Evolutionary conservation across 1,140 invertebrate genomes (phyloP), one percentile per base, ranked within the genome.

Genomic region (Ptiloglossa arizonensis): DNA sequence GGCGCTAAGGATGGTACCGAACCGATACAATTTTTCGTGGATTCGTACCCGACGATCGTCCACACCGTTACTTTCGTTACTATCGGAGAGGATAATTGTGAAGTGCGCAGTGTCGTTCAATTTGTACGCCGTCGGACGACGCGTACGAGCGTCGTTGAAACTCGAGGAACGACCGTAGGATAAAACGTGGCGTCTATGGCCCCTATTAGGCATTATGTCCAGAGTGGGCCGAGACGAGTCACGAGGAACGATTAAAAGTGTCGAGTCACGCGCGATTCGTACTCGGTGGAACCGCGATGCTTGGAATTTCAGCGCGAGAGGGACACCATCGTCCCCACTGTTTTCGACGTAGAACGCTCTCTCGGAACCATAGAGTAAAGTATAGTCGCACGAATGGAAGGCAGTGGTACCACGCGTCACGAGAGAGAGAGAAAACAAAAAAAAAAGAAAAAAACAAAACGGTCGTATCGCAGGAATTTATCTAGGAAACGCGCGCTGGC

Each of bases 391-490:
- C 29, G n/a, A 19, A 54, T 11, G 3, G 17, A 15, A 29, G 9
- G 9, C 5, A 3, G 32, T 17, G 24, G 13, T 15, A 29, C 11
- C 35, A 11, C 11, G 24, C 8, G 50, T 32, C 41, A 27, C 41
- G 29, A 44, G 35, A 24, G 54, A 2, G n/a, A n/a, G n/a, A n/a
- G n/a, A n/a, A 22, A 44, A 44, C 15, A 44, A 44, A 27, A 41
- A 56, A 24, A 3, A 38, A 52, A n/a, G 22, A n/a, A 46, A 73
- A 73, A 48, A 24, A n/a, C n/a, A n/a, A 41, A 9, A 9, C 22
- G 35, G 9, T n/a, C 44, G 41, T 76, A 76, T 76, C 66, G 73
- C 44, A 50, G 46, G 73, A 69, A 76, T 76, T 76, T 76, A 76
- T 76, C 73, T 76, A 69, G 73, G 66, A 76, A 76, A 76, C 66